Evolutionary conservation across 2,113 vertebrate species (phyloP), one percentile per base, ranked within the genome.

Genomic region (Hepsetus odoe): DNA sequence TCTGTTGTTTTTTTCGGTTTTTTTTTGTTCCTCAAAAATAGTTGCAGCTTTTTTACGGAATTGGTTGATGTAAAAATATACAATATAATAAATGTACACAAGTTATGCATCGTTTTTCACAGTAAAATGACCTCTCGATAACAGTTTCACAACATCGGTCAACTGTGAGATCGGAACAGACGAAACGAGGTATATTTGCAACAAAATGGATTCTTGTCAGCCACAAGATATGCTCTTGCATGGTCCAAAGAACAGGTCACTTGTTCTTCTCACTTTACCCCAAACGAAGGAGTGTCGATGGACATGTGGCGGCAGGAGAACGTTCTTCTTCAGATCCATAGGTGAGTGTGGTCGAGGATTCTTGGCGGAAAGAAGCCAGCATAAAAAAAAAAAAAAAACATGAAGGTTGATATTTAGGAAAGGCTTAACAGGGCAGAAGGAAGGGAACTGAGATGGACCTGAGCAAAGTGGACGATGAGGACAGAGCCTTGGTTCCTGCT

Each of bases 61-160:
- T 49, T 5, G 40, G 64, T 68, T 72, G 73, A 75, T 76, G 67
- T 80, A 76, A 77, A 80, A 76, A 80, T 83, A 79, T 77, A 77
- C 64, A 55, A n/a, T 33, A 18, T 75, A 65, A 72, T 75, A 66
- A 58, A 69, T 71, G 67, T 74, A 79, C 64, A 58, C 44, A 32
- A 56, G 5, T 59, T 82, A 72, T 74, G 80, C 69, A 77, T 78
- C 32, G 61, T 76, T 58, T 56, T 72, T 82, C 68, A 77, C 73
- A 69, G 79, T 73, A 77, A 81, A 79, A 74, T 81, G 55, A 58
- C 35, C 66, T 44, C 38, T 67, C 46, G n/a, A 28, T 13, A 71
- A 69, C 22, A 42, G 64, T 35, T 62, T 51, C 8, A 28, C 73
- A 55, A 66, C 12, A 66, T 33, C 11, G 5, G 38, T 72, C 51